A percentile compares a stretch with the other conserved stretches of the same genome.
Conservation (phyloP, 2,113 vertebrate species). For the Saimiri boliviensis region DNA sequence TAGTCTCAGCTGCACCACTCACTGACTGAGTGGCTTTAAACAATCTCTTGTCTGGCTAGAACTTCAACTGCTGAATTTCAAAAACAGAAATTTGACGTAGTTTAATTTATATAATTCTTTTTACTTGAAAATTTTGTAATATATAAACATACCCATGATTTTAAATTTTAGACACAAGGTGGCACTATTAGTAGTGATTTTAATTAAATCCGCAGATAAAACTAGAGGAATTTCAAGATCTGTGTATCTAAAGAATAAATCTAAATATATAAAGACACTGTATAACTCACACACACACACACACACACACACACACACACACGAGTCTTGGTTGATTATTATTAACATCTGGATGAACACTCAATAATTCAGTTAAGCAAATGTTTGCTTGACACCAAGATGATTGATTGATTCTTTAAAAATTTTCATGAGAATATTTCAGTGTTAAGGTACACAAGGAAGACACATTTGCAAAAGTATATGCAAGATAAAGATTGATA, state of each 20-base stretch:
- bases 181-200: slow-evolving; percentile 83
- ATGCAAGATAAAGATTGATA: slow-evolving; percentile 46
- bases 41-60: neutral
- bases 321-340: neutral
- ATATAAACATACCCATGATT: slow-evolving; percentile 12
- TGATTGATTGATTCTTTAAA: slow-evolving; percentile 38
- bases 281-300: neutral
- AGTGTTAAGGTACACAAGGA: slow-evolving; percentile 6
- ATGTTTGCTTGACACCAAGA: slow-evolving; percentile 22
- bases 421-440: slow-evolving; percentile 44
- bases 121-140: neutral
- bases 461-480: slow-evolving; percentile 54
- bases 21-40: neutral
- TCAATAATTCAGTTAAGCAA: slow-evolving; percentile 44
- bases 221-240: neutral
- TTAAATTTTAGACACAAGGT: slow-evolving; percentile 82
- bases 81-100: neutral
- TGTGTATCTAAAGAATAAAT: neutral
- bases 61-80: neutral
- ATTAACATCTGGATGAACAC: slow-evolving; percentile 53
- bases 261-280: neutral
- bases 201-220: neutral
- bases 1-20: neutral
- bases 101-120: neutral
- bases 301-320: neutral